Evolutionary conservation across 1,140 invertebrate species (phyloP).

Genomic region (Saccostrea glomerata): DNA sequence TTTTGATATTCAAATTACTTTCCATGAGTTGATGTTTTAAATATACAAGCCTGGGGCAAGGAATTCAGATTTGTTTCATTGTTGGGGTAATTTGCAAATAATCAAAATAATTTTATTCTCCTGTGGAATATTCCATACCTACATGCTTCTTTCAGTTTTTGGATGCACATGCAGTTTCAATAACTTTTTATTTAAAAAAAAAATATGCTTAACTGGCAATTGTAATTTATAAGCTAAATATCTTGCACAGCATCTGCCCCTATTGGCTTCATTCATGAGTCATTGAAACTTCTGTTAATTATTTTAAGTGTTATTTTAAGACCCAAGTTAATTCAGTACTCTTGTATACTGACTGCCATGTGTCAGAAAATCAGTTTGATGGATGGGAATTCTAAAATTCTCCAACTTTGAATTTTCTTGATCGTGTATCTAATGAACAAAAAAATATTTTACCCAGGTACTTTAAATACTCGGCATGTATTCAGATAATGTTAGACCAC

Average conservation of each 20-base stretch:
- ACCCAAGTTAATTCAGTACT: background rate
- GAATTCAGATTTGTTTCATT: too few relatives aligned
- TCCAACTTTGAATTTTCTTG: background rate
- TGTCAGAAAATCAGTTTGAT: background rate
- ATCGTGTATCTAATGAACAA: background rate
- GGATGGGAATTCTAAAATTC: background rate
- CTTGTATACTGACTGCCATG: background rate
- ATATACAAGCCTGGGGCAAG: too few relatives aligned
- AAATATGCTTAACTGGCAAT: too few relatives aligned
- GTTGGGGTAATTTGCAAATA: too few relatives aligned
- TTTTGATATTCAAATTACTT: too few relatives aligned
- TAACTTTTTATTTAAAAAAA: too few relatives aligned
- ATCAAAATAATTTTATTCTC: too few relatives aligned
- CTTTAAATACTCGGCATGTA: background rate
- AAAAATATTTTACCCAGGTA: background rate
- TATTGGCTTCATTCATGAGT: background rate
- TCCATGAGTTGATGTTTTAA: too few relatives aligned
- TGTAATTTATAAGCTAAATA: background rate
- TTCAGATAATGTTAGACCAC: background rate
- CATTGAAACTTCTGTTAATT: constrained; percentile 20
- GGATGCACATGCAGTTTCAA: too few relatives aligned
- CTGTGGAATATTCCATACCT: too few relatives aligned
- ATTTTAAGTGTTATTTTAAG: constrained; percentile 33
- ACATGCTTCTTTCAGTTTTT: too few relatives aligned
- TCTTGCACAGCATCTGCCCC: background rate